These are phyloP conservation scores for Lepilemur ruficaudatus DNA, from an alignment of 2,797 vertebrate genomes.

Conservation along the genomic window DNA sequence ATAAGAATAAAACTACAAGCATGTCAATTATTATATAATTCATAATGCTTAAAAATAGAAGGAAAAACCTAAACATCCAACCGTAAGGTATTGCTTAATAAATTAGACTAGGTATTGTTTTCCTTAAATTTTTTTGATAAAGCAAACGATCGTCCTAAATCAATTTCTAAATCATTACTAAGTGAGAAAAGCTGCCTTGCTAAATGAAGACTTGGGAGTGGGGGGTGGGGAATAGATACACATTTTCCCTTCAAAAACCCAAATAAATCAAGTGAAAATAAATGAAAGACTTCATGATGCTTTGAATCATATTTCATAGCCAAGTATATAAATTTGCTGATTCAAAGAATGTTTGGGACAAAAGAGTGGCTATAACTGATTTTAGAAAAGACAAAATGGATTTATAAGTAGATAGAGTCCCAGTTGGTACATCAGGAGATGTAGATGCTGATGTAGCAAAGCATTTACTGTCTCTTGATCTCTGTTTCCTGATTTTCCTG, in stretches of 20 bases:
- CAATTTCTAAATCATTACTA: background rate
- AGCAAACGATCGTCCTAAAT: background rate
- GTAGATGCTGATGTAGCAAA: background rate
- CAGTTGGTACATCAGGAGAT: background rate
- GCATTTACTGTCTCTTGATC: background rate
- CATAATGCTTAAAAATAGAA: background rate
- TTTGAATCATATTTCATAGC: background rate
- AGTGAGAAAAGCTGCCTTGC: background rate
- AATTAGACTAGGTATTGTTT: background rate
- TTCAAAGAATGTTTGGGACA: background rate
- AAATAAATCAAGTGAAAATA: background rate
- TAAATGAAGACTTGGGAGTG: background rate
- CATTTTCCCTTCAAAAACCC: background rate
- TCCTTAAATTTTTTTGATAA: background rate
- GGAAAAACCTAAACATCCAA: background rate
- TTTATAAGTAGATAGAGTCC: background rate
- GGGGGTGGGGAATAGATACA: too few species aligned
- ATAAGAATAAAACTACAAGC: slow-evolving; percentile 39
- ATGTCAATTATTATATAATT: slow-evolving; percentile 22
- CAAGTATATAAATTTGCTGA: background rate
- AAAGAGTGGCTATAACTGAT: background rate
- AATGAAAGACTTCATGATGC: background rate
- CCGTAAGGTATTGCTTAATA: background rate
- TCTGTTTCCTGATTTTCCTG: background rate
- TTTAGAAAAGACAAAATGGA: background rate